Evolutionary conservation across 2,113 vertebrate species (phyloP).

Genomic region (Oplegnathus fasciatus): DNA sequence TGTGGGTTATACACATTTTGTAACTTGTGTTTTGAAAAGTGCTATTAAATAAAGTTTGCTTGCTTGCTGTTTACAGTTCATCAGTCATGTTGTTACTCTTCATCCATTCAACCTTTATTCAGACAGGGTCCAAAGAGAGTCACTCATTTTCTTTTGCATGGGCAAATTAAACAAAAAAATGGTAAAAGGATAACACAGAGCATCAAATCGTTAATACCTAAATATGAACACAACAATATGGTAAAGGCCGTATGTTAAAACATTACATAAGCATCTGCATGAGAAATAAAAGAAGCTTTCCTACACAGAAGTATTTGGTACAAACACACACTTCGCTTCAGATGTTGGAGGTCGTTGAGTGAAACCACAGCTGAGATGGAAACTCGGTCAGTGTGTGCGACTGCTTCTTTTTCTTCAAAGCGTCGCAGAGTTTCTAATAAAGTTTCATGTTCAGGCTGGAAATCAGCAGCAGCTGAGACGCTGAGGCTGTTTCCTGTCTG

Average conservation of each 20-base stretch:
- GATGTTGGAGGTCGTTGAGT: background rate
- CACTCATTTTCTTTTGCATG: too few relatives aligned
- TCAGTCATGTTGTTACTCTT: too few relatives aligned
- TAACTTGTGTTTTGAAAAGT: too few relatives aligned
- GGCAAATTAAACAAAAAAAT: too few relatives aligned
- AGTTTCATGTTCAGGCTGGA: constrained; percentile 39
- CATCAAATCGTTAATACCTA: background rate
- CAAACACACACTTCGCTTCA: background rate
- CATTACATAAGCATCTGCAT: too few relatives aligned
- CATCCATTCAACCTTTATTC: too few relatives aligned
- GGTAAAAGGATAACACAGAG: background rate
- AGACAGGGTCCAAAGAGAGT: too few relatives aligned
- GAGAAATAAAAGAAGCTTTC: background rate
- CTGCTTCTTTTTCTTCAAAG: constrained; percentile 31
- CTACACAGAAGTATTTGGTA: background rate
- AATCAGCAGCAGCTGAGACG: constrained; percentile 26
- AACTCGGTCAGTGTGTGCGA: constrained; percentile 34
- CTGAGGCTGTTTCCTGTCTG: constrained; percentile 46
- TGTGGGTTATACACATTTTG: too few relatives aligned
- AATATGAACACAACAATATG: too few relatives aligned
- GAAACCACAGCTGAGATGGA: constrained; percentile 63
- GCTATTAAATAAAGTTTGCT: too few relatives aligned
- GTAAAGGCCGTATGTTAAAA: too few relatives aligned
- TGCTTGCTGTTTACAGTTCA: too few relatives aligned
- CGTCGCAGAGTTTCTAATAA: constrained; percentile 39